Conservation (phyloP, 2,797 vertebrate genomes). For the Rhabdomys pumilio region DNA sequence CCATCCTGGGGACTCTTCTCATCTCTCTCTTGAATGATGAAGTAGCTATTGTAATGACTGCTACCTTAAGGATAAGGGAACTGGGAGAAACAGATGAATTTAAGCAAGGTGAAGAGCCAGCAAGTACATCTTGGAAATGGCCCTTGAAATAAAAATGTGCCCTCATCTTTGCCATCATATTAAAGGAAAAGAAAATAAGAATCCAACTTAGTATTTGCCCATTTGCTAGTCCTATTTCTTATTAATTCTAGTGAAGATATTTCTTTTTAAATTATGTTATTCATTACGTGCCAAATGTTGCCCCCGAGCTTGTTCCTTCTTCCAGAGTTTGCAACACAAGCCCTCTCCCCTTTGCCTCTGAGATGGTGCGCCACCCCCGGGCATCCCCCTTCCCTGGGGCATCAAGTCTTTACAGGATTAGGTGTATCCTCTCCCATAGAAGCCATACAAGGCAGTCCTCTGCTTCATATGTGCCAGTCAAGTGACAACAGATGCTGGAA, state of each 20-base stretch:
- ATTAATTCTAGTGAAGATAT: not conserved
- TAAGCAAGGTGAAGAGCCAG: not conserved
- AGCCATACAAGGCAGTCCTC: too few relatives aligned
- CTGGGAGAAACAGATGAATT: not conserved
- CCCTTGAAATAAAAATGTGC: constrained; percentile 18
- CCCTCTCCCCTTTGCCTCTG: too few relatives aligned
- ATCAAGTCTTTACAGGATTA: too few relatives aligned
- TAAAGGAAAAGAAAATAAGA: not conserved
- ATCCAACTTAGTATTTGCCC: not conserved
- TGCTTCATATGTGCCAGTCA: too few relatives aligned
- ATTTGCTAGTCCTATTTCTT: not conserved
- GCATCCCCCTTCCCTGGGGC: too few relatives aligned
- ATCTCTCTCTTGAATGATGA: not conserved
- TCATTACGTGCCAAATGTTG: too few relatives aligned
- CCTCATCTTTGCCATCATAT: not conserved
- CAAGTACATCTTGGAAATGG: constrained; percentile 22
- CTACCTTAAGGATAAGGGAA: not conserved
- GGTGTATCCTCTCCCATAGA: too few relatives aligned
- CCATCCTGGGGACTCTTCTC: not conserved
- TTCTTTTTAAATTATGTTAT: too few relatives aligned
- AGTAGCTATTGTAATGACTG: not conserved
- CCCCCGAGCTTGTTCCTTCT: too few relatives aligned
- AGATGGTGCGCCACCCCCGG: too few relatives aligned
- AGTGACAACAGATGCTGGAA: too few relatives aligned
- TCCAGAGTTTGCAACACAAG: too few relatives aligned